Conservation (phyloP, 2,797 vertebrate species). For the Diceros bicornis region DNA sequence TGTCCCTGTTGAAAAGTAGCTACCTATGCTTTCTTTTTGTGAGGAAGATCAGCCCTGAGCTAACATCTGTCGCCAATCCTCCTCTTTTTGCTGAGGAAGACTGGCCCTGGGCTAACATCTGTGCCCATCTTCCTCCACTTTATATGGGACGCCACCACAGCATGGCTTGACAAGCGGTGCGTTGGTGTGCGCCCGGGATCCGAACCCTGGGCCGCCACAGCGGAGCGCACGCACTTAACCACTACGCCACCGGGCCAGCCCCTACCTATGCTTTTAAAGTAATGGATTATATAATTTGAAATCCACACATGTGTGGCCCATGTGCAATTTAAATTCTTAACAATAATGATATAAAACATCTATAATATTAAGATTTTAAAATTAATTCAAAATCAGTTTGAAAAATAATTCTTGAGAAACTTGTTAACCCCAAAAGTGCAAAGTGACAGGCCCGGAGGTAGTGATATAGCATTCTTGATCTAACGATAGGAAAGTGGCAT, state of each 20-base stretch:
- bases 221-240: no score
- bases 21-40: background rate
- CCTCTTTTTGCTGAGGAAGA: no score
- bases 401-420: constrained; percentile 42
- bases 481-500: background rate
- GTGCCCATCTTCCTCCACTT: no score
- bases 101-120: no score
- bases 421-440: background rate
- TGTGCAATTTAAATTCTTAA: constrained; percentile 53
- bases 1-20: background rate
- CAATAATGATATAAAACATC: constrained; percentile 6
- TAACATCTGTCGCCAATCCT: no score
- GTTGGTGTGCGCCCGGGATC: no score
- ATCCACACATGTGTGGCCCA: background rate
- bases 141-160: no score
- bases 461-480: background rate
- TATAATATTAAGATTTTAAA: constrained; percentile 53
- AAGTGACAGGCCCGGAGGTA: background rate
- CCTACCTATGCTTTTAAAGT: background rate
- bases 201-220: no score
- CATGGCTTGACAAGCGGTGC: no score
- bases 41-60: no score
- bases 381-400: constrained; percentile 43
- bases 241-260: no score
- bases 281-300: background rate